A percentile compares a stretch with the other conserved stretches of the same genome.
Conservation (phyloP, 2,797 vertebrate genomes). For the Emydoidea blandingii region DNA sequence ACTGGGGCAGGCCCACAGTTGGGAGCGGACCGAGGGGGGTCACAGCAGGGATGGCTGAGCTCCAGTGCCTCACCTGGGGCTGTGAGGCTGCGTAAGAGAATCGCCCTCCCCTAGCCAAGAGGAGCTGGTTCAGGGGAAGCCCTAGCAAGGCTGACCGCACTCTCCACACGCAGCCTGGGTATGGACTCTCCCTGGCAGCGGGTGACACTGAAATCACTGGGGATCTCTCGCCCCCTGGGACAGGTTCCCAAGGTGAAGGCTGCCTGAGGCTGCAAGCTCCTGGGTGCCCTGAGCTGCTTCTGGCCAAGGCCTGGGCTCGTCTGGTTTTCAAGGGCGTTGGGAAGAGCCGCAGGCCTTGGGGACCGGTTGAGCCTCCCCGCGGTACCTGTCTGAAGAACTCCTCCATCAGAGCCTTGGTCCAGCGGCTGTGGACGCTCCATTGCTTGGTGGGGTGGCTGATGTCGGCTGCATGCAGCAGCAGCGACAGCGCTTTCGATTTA, state of each 20-base stretch:
- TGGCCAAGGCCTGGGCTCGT: background rate
- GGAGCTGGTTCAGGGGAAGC: background rate
- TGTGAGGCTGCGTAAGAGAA: background rate
- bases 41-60: background rate
- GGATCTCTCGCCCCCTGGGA: background rate
- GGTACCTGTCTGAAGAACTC: constrained; percentile 96
- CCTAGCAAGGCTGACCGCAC: background rate
- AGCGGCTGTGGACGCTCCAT: constrained; percentile 92
- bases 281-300: background rate
- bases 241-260: background rate
- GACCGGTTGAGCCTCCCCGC: fast-evolving
- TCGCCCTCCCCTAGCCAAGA: background rate
- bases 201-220: background rate
- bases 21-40: background rate
- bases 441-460: constrained; percentile 96
- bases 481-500: constrained; percentile 92
- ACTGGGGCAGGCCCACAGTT: background rate
- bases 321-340: background rate
- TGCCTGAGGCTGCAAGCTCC: background rate
- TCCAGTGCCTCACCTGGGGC: too few relatives aligned
- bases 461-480: constrained; percentile 94
- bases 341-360: fast-evolving
- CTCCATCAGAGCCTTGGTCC: constrained; percentile 95
- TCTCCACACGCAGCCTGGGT: background rate
- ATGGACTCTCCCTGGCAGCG: background rate